Evolutionary conservation across 2,797 vertebrate species (phyloP), one percentile per base, ranked within the genome.

Genomic region (Psittacula echo): DNA sequence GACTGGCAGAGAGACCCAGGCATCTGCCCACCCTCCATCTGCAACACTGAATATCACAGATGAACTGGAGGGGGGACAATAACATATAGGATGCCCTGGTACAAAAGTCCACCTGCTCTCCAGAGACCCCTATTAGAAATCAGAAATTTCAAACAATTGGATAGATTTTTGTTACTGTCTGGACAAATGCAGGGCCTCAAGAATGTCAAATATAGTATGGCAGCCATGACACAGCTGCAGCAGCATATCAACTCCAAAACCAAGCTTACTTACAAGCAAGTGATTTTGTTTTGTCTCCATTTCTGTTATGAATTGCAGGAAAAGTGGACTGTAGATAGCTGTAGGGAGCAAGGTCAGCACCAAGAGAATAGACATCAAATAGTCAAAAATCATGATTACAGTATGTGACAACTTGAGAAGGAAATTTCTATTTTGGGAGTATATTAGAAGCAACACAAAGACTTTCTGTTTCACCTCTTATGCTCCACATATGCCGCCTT

Each of bases 381-480:
- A 77, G 80, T 94, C 56, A 34, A 89, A 85, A 90, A 60, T 65
- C 75, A 11, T 80, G 34, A 74, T 65, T 90, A 82, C 72, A 78
- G 75, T 89, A 85, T 68, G 56, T 58, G 50, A 41, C 9, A 2
- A 1, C 51, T 82, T 70, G 58, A 90, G 77, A 67, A 74, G 48
- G 64, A 71, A 74, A 83, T 77, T 39, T 79, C 56, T 89, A 15
- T 68, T 95, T 94, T 26, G 41, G 24, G 17, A 41, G 13, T 41
- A 7, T 56, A 68, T 72, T 64, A n/a, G n/a, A 73, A 74, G 48
- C 27, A 94, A 66, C 21, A 14, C 61, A 60, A 85, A 87, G 44
- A 26, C 29, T 89, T 94, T 95, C 61, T 80, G 37, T 91, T 93
- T 92, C 79, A 91, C 54, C 56, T 91, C 71, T 45, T 67, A 29